Conservation (phyloP, 2,113 vertebrate genomes). For the Diadophis punctatus region DNA sequence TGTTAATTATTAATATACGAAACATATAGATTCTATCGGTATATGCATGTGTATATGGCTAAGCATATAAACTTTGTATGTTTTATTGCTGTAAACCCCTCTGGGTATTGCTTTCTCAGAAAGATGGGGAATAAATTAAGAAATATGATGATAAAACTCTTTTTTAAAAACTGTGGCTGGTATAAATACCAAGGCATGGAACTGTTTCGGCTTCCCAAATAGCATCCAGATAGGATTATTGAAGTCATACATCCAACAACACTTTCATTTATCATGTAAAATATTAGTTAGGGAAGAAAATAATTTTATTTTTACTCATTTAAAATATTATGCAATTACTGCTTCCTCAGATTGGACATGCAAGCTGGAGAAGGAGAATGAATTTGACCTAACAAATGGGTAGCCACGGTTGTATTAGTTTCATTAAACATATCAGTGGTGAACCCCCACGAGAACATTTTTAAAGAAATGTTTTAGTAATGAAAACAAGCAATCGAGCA, state of each 20-base stretch:
- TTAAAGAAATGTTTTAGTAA: neutral
- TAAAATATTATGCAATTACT: neutral
- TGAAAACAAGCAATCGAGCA: constrained; percentile 5
- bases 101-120: neutral
- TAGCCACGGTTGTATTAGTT: neutral
- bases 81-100: neutral
- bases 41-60: neutral
- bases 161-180: neutral
- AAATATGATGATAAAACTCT: neutral
- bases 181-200: neutral
- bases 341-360: neutral
- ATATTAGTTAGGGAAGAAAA: neutral
- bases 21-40: neutral
- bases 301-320: constrained; percentile 7
- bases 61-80: neutral
- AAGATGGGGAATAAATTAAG: neutral
- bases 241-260: neutral
- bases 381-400: neutral
- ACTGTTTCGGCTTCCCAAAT: neutral
- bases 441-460: neutral
- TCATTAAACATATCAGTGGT: neutral
- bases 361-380: neutral
- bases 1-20: neutral
- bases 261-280: neutral
- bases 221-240: neutral